Evolutionary conservation across 2,797 vertebrate genomes (phyloP), one percentile per base, ranked within the genome.

Genomic region (Tadarida brasiliensis): DNA sequence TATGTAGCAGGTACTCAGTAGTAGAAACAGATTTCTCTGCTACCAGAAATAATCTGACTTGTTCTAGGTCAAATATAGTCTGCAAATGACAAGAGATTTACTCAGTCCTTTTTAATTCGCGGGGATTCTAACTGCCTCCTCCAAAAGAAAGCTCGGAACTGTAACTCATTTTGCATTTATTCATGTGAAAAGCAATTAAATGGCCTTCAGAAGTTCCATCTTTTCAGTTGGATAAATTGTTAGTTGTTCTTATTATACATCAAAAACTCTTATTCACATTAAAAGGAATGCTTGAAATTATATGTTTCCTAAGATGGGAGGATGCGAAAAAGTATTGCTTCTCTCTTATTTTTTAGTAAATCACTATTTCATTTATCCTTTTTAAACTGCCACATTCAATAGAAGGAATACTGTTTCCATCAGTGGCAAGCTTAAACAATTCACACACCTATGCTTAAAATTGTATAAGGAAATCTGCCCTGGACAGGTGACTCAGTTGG

Each of bases 331-430:
- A 51, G 39, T 44, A 9, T 24, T 30, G 6, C 24, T 56, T 33
- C 26, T 90, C 15, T 80, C n/a, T 77, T 65, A 28, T 73, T 93
- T 90, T 87, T 74, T 74, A 56, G 11, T n/a, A 85, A 77, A 47
- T 74, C 30, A 35, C 12, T 77, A 11, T 54, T 86, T 28, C 11
- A 59, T 74, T 71, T 67, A 33, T 67, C 30, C 2, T 85, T 14
- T 28, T 73, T 54, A 85, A 90, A 67, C 8, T 70, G 78, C 20
- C 9, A 49, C 39, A 49, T 77, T 92, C 82, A 68, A 73, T 3
- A 91, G 63, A 92, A 82, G 47, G 56, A 81, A 26, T 20, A 73
- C 49, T 57, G 47, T 59, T 90, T 20, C 56, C 30, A 22, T 67
- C 14, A 0, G 10, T n/a, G 30, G 68, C 6, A 33, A 59, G 73